A percentile compares a stretch with the other conserved stretches of the same genome.
These are phyloP conservation scores for Amblyornis subalaris DNA, from an alignment of 2,113 vertebrate genomes.

Conservation along the genomic window DNA sequence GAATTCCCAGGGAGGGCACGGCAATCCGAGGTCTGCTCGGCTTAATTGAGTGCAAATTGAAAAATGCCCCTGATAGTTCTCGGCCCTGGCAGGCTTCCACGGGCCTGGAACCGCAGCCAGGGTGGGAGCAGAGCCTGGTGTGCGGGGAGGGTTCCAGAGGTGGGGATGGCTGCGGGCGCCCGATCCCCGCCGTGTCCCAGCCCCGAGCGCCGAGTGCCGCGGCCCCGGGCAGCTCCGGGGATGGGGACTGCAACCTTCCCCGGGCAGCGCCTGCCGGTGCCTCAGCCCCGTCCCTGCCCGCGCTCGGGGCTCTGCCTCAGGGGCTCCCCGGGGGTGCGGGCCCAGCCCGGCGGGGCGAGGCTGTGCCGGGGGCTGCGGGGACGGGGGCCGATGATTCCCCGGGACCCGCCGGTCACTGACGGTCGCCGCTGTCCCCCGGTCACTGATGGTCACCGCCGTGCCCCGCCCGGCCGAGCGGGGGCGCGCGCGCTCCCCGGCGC, in stretches of 20 bases:
- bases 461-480: neutral
- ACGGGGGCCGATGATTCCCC: too few relatives aligned
- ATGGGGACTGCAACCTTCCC: neutral
- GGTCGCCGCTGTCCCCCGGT: neutral
- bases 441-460: too few relatives aligned
- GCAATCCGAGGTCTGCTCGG: neutral
- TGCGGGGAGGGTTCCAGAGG: neutral
- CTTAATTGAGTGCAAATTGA: neutral
- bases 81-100: neutral
- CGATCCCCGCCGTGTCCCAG: neutral
- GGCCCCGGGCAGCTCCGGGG: too few relatives aligned
- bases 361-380: too few relatives aligned
- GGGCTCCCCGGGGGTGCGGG: neutral
- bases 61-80: neutral
- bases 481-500: neutral
- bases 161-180: too few relatives aligned
- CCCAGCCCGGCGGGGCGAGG: neutral
- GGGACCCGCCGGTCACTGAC: neutral
- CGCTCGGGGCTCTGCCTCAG: neutral
- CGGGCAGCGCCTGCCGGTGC: neutral
- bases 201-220: too few relatives aligned
- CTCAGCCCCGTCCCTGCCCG: neutral
- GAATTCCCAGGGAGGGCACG: neutral
- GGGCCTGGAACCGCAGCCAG: fast-evolving
- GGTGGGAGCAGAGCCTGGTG: neutral